Evolutionary conservation across 2,797 vertebrate species (phyloP), one percentile per base, ranked within the genome.

Genomic region (Enteromius treurensis): DNA sequence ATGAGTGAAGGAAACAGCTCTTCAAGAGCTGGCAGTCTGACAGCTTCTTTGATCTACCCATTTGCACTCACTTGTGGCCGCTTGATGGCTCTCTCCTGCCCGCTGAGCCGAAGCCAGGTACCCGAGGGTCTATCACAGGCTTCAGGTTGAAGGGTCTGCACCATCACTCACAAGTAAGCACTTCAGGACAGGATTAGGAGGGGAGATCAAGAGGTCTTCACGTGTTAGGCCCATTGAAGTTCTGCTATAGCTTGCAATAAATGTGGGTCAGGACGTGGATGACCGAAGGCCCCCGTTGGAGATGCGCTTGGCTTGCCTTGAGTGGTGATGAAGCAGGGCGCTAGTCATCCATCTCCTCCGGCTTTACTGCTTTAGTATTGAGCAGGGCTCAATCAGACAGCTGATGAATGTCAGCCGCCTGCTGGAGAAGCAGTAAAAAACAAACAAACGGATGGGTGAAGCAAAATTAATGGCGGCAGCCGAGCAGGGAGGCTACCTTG

Each of bases 381-480:
- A 95, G 88, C 88, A 90, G 86, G 88, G 89, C 91, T 93, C 91
- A 91, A 85, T 93, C 92, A 92, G 85, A 74, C 71, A 47, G 11
- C 60, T 84, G 82, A 91, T 90, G 81, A 91, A 92, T 91, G 92
- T 91, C 91, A 93, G 89, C 88, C 87, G 88, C 88, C 90, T 86
- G 81, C 90, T 86, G 79, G 88, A 88, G 84, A 81, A 80, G 88
- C 89, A 88, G 88, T 91, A 90, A 91, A 88, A 86, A 87, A 87
- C 80, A 89, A 87, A 92, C 89, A 92, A 94, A 94, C 89, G 90
- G 91, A 91, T 88, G 89, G 86, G 58, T 88, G 87, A 89, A 85
- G 89, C 87, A 88, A 88, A 92, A 92, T 93, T 87, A 94, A 94
- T 93, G 89, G 88, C 84, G 85, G 78, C 85, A 86, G 88, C 84